A percentile compares a stretch with the other conserved stretches of the same genome.
phyloP scores from a whole-genome alignment of 2,888 invertebrate genomes.

The Trachelus tabidus region DNA sequence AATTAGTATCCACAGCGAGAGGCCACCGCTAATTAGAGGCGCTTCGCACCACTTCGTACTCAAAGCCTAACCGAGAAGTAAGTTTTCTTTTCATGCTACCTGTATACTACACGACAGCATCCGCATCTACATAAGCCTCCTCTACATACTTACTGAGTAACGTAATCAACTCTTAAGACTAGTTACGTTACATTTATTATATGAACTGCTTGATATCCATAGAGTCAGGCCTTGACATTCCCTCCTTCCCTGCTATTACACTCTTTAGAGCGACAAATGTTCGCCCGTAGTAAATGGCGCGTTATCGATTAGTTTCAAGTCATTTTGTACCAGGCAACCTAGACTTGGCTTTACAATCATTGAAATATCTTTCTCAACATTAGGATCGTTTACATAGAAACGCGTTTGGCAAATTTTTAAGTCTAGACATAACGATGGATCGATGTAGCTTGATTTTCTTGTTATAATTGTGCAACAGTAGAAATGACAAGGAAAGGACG shows the following conservation, averaged over 20 bases:
- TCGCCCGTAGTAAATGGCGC: slow-evolving; percentile 33
- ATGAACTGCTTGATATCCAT: background rate
- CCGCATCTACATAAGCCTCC: background rate
- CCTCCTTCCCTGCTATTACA: background rate
- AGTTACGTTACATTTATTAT: background rate
- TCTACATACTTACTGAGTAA: background rate
- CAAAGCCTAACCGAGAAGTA: slow-evolving; percentile 23
- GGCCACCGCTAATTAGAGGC: slow-evolving; percentile 29
- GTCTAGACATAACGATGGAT: background rate
- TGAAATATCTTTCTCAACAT: background rate
- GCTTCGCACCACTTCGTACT: slow-evolving; percentile 21
- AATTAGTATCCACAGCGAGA: slow-evolving; percentile 41
- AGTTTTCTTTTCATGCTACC: slow-evolving; percentile 14
- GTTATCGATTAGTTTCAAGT: slow-evolving; percentile 39
- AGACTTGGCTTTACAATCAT: background rate
- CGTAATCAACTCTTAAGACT: background rate
- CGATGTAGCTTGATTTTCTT: background rate
- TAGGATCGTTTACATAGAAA: background rate
- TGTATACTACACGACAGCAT: background rate
- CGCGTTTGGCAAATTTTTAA: background rate
- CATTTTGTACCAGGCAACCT: background rate
- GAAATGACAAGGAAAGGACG: background rate
- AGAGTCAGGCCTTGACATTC: background rate
- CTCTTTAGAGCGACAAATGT: slow-evolving; percentile 6
- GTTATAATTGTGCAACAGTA: background rate